Conservation (phyloP, 2,888 invertebrate species). For the Clistopyga incitator region DNA sequence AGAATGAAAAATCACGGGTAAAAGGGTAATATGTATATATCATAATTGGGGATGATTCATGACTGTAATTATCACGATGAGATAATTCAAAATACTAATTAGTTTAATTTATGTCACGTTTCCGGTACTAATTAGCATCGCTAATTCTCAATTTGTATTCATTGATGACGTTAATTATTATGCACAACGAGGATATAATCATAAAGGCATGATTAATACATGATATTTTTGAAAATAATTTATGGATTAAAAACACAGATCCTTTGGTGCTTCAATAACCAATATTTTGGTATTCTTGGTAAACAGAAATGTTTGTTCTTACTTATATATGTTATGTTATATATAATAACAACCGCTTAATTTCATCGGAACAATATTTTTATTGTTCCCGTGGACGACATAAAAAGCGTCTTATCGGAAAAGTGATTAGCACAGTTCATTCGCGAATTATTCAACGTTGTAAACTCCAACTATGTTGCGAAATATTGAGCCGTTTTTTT, state of each 20-base stretch:
- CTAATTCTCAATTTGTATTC: slow-evolving; percentile 14
- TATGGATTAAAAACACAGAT: background rate
- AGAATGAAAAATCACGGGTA: background rate
- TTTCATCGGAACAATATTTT: background rate
- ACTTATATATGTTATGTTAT: no score
- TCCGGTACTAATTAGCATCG: background rate
- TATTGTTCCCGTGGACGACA: background rate
- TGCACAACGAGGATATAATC: background rate
- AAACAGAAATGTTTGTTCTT: background rate
- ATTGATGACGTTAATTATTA: slow-evolving; percentile 4
- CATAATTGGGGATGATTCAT: background rate
- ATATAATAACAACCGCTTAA: background rate
- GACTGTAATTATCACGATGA: background rate
- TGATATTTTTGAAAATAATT: slow-evolving; percentile 9
- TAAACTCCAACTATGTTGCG: background rate
- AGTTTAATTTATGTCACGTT: background rate
- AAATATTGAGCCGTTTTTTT: no score
- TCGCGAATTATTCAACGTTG: background rate
- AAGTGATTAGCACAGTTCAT: no score
- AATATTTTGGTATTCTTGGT: background rate
- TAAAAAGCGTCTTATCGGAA: background rate
- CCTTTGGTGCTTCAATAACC: background rate
- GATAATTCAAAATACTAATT: background rate
- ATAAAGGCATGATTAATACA: background rate
- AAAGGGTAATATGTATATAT: background rate